Evolutionary conservation across 2,797 vertebrate species (phyloP).

Genomic region (Malacoctenus gilli): DNA sequence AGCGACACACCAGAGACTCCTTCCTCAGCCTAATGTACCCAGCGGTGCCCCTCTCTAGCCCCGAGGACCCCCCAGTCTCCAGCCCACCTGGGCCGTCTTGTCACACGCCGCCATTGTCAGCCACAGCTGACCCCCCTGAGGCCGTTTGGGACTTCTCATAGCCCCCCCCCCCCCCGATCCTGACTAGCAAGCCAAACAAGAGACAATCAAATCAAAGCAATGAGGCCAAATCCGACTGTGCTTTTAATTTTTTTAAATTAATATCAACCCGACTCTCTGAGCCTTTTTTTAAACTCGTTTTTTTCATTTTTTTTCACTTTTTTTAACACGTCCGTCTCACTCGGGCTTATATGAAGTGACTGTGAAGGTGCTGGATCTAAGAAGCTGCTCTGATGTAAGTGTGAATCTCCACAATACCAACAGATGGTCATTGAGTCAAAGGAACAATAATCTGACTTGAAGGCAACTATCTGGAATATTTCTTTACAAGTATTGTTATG

Average conservation of each 20-base stretch:
- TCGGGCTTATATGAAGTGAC: too few relatives aligned
- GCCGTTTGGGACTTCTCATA: conserved; percentile 82
- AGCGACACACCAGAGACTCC: conserved; percentile 87
- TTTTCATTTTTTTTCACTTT: too few relatives aligned
- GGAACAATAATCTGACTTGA: too few relatives aligned
- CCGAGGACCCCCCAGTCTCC: conserved; percentile 71
- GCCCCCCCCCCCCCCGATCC: conserved; percentile 20
- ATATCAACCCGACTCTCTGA: conserved; percentile 58
- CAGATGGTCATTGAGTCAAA: conserved; percentile 5
- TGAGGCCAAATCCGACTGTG: conserved; percentile 72
- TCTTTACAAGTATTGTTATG: conserved; percentile 17
- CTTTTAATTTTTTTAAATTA: conserved; percentile 60
- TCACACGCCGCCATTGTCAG: conserved; percentile 57
- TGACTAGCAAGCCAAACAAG: conserved; percentile 56
- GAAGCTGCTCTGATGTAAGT: too few relatives aligned
- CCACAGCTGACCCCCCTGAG: conserved; percentile 55
- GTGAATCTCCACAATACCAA: conserved; percentile 14
- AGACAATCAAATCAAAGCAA: conserved; percentile 73
- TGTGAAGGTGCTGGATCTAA: conserved; percentile 62
- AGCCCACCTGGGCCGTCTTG: conserved; percentile 62
- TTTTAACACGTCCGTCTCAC: too few relatives aligned
- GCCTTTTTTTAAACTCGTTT: conserved; percentile 74
- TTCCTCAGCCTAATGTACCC: conserved; percentile 91
- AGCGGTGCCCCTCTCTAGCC: conserved; percentile 81
- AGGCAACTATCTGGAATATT: too few relatives aligned